Conservation (phyloP, 2,113 vertebrate species). For the Orthonyx spaldingii region DNA sequence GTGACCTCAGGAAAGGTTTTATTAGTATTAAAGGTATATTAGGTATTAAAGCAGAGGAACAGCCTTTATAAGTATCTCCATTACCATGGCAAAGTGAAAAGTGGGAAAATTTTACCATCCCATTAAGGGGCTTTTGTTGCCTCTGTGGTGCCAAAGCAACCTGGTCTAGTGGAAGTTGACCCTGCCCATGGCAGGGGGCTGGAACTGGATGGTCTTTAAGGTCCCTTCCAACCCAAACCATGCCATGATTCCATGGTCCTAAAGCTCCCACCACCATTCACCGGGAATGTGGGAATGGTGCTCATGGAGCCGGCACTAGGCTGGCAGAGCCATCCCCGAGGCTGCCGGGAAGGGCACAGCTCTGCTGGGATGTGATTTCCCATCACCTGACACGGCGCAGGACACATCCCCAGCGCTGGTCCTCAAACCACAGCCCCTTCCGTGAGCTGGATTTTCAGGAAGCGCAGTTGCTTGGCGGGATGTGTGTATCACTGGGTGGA, state of each 20-base stretch:
- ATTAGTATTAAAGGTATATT: background rate
- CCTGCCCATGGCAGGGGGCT: background rate
- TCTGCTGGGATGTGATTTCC: background rate
- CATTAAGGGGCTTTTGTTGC: background rate
- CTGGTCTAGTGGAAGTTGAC: background rate
- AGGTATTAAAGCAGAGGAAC: background rate
- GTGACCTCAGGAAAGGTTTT: background rate
- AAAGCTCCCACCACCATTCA: background rate
- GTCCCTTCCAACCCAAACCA: background rate
- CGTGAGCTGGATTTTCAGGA: background rate
- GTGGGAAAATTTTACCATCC: too few species aligned
- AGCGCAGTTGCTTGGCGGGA: background rate
- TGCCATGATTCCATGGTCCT: background rate
- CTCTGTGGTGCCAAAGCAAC: background rate
- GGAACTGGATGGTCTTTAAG: background rate
- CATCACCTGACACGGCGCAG: background rate
- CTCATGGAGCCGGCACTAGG: fast-evolving
- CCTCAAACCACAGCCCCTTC: background rate
- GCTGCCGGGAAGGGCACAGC: background rate
- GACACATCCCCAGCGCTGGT: background rate
- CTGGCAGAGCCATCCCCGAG: background rate
- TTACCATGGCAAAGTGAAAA: background rate
- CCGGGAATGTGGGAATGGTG: fast-evolving
- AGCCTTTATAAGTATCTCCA: background rate
- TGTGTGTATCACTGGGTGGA: constrained; percentile 37